Conservation (phyloP, 1,140 invertebrate genomes). For the Macrostomum lignano region DNA sequence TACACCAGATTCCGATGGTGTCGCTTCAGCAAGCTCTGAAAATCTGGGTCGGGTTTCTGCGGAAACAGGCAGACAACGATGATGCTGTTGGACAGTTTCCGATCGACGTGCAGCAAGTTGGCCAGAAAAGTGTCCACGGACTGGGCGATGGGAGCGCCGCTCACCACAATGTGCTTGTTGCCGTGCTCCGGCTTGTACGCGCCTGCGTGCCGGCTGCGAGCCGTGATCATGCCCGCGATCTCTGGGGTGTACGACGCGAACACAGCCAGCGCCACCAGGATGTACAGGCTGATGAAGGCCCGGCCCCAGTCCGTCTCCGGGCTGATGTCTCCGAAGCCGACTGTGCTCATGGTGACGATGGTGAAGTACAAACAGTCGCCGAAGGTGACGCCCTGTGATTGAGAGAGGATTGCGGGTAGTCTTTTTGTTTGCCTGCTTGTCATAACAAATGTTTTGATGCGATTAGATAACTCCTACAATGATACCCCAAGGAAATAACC, state of each 20-base stretch:
- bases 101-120: slow-evolving; percentile 8
- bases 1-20: too few species aligned
- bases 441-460: too few species aligned
- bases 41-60: too few species aligned
- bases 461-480: too few species aligned
- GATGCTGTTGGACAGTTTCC: too few species aligned
- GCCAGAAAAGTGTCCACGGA: slow-evolving; percentile 6
- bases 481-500: too few species aligned
- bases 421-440: too few species aligned
- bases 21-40: too few species aligned
- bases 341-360: slow-evolving; percentile 94
- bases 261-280: slow-evolving; percentile 86
- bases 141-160: slow-evolving; percentile 6
- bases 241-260: slow-evolving; percentile 8
- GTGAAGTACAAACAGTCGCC: slow-evolving; percentile 95
- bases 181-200: slow-evolving; percentile 6
- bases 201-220: slow-evolving; percentile 4
- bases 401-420: too few species aligned
- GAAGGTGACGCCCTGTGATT: slow-evolving; percentile 67
- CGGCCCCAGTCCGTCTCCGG: slow-evolving; percentile 77
- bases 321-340: slow-evolving; percentile 87
- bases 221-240: slow-evolving; percentile 3
- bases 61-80: too few species aligned
- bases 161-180: slow-evolving; percentile 8
- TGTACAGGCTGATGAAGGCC: slow-evolving; percentile 91